These are phyloP conservation scores for Drosophila bocqueti DNA, from an alignment of 1,140 invertebrate species.

Conservation along the genomic window DNA sequence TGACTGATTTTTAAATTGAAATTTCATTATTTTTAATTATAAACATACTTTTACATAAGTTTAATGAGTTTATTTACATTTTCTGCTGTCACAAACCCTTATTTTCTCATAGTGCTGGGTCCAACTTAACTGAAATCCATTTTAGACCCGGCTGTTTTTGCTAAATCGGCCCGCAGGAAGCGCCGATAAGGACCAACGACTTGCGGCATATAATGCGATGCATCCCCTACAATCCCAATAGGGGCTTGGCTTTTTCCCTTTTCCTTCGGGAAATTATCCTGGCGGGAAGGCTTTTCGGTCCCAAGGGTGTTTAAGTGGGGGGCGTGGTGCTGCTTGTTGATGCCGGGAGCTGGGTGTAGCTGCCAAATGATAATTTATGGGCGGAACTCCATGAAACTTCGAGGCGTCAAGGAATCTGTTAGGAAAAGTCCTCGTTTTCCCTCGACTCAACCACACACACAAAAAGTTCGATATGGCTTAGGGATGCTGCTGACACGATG, in stretches of 20 bases:
- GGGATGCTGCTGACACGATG: not conserved
- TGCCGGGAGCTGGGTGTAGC: conserved; percentile 47
- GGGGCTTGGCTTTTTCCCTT: conserved; percentile 4
- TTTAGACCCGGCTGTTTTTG: conserved; percentile 38
- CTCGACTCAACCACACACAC: not conserved
- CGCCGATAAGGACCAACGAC: conserved; percentile 76
- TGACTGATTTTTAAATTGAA: not conserved
- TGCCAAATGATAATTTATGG: conserved; percentile 82
- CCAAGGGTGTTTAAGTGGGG: conserved; percentile 16
- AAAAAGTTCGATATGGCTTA: conserved; percentile 10
- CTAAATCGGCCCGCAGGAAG: conserved; percentile 56
- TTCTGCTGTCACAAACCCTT: no score
- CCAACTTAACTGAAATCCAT: conserved; percentile 43
- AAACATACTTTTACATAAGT: not conserved
- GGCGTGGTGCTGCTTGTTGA: conserved; percentile 27
- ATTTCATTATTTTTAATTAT: not conserved
- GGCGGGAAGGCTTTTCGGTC: conserved; percentile 43
- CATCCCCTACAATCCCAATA: conserved; percentile 31
- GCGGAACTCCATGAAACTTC: conserved; percentile 68
- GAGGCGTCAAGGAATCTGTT: conserved; percentile 75
- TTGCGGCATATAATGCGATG: conserved; percentile 69
- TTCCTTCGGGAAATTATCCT: conserved; percentile 30
- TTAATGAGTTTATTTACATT: not conserved
- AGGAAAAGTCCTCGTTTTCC: conserved; percentile 43
- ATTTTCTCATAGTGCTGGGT: conserved; percentile 6